Base-by-base conservation (phyloP, 2,113 vertebrate species). In the Ochotona curzoniae region DNA sequence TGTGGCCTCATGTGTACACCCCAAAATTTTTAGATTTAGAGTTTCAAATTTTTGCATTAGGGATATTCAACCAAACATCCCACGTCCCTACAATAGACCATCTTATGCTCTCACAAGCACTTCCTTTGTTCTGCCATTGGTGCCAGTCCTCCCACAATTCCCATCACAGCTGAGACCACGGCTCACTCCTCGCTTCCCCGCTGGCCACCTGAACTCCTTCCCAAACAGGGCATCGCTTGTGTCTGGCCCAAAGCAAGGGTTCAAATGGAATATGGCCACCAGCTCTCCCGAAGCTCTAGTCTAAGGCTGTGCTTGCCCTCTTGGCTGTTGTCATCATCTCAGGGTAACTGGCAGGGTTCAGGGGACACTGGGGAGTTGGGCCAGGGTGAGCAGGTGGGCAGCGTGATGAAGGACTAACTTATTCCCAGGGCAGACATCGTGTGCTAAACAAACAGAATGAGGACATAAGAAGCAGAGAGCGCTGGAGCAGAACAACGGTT, bases 381-480 rank as follows among this genome's bases (percentile, higher is more conserved):
- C 25, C 21, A 0, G 8, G 9, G 66, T 14, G 30, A 47, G 80
- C 30, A 23, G 49, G 8, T 74, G 20, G 28, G 23, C 20, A 38
- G 8, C 23, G 6, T 32, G 25, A 44, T 9, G 4, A 2, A 4
- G 35, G 47, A n/a, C n/a, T n/a, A n/a, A 73, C 57, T 15, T 28
- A 9, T 4, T 18, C 38, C 44, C 74, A 71, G 60, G 1, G 5
- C 54, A 26, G 76, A 64, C 10, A 11, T 12, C 1, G 47, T n/a
- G 32, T 17, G 1, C 12, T 13, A 35, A 80, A 26, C 21, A 2
- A 21, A 3, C 1, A 2, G n/a, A 5, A 60, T 9, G 30, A 38
- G 71, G 25, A 8, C 2, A 23, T n/a, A 8, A 73, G 30, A 4
- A 30, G 17, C 14, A 44, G 64, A 57, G 23, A 18, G 0, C 47